Evolutionary conservation across 2,113 vertebrate genomes (phyloP).

Genomic region (Sinocyclocheilus anshuiensis): DNA sequence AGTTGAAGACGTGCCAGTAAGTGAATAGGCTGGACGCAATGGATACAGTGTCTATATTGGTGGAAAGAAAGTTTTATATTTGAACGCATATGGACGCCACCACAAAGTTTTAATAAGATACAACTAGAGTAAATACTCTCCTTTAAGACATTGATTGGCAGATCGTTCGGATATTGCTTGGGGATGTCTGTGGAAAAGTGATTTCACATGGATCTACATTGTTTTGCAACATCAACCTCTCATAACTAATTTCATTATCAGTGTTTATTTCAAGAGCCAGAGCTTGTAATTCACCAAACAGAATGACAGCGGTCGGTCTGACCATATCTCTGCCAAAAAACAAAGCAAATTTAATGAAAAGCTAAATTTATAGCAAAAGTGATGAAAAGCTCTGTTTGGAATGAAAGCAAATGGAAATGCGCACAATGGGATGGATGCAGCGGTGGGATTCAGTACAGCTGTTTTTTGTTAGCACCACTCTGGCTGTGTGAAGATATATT

Average conservation of each 20-base stretch:
- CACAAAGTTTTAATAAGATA: not conserved
- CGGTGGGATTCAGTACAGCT: slow-evolving; percentile 16
- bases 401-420: not conserved
- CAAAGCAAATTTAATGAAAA: slow-evolving; percentile 15
- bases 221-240: slow-evolving; percentile 4
- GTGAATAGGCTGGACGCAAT: too few relatives aligned
- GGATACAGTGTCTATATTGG: too few relatives aligned
- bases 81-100: too few relatives aligned
- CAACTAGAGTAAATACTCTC: not conserved
- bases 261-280: slow-evolving; percentile 1
- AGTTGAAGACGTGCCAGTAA: too few relatives aligned
- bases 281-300: not conserved
- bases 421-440: slow-evolving; percentile 17
- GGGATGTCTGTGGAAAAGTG: not conserved
- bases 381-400: slow-evolving; percentile 19
- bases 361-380: slow-evolving; percentile 5
- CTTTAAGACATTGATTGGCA: slow-evolving; percentile 3
- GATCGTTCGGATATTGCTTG: not conserved
- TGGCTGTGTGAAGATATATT: slow-evolving; percentile 19
- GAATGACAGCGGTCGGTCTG: slow-evolving; percentile 9
- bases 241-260: slow-evolving; percentile 11
- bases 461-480: not conserved
- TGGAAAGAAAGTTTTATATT: too few relatives aligned
- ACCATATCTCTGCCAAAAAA: slow-evolving; percentile 1
- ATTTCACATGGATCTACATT: slow-evolving; percentile 11